A percentile compares a stretch with the other conserved stretches of the same genome.
phyloP scores from a whole-genome alignment of 2,888 invertebrate genomes.

The Coenonympha arcania region DNA sequence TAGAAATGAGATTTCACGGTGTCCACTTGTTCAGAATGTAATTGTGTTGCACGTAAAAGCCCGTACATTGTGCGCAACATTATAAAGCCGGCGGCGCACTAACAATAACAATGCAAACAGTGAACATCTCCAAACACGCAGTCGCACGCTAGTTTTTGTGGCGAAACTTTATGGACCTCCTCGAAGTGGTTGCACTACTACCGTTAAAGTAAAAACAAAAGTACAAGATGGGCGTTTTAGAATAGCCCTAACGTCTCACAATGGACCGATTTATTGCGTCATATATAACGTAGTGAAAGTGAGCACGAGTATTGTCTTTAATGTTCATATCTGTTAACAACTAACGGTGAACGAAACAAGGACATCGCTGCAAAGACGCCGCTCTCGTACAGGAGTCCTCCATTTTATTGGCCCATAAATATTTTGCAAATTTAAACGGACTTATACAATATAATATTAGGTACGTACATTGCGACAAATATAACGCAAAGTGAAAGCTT shows the following conservation, averaged over 20 bases:
- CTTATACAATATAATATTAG: constrained; percentile 30
- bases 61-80: constrained; percentile 42
- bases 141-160: constrained; percentile 58
- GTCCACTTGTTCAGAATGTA: constrained; percentile 46
- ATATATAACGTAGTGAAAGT: constrained; percentile 72
- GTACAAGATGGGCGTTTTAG: constrained; percentile 38
- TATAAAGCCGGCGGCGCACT: constrained; percentile 45
- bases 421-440: constrained; percentile 54
- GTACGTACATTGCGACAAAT: constrained; percentile 19
- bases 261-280: constrained; percentile 58
- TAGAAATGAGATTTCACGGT: constrained; percentile 60
- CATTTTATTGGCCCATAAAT: constrained; percentile 51
- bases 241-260: constrained; percentile 44
- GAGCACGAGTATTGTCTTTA: constrained; percentile 47
- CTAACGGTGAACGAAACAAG: constrained; percentile 62
- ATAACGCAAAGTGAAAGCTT: constrained; percentile 9
- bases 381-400: constrained; percentile 56
- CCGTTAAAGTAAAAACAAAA: constrained; percentile 67
- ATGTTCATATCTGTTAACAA: constrained; percentile 39
- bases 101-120: constrained; percentile 47
- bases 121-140: constrained; percentile 46
- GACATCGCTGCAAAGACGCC: constrained; percentile 41
- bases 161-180: constrained; percentile 48
- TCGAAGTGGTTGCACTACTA: constrained; percentile 47
- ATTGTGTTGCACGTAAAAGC: constrained; percentile 50